Conservation (phyloP, 2,888 invertebrate genomes). For the Eupithecia abbreviata region DNA sequence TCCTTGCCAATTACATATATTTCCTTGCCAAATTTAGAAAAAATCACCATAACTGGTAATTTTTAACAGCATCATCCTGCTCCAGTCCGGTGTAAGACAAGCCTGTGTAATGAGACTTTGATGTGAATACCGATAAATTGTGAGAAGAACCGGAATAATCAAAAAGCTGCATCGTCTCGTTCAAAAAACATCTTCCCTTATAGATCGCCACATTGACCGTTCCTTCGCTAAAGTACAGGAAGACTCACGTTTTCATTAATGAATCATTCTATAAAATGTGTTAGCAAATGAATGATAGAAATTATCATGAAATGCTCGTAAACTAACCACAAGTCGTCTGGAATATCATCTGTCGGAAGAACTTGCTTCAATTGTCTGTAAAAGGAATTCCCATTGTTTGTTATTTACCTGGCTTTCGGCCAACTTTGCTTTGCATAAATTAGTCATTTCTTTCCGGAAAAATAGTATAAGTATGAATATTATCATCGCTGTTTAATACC, state of each 20-base stretch:
- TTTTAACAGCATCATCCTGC: not conserved
- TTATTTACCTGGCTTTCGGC: constrained; percentile 34
- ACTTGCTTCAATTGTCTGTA: constrained; percentile 7
- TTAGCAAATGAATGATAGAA: not conserved
- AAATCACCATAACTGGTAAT: too few relatives aligned
- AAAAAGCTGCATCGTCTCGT: not conserved
- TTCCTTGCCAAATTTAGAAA: not conserved
- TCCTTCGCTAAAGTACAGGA: not conserved
- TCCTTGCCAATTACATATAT: not conserved
- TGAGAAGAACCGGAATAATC: not conserved
- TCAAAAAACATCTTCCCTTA: not conserved
- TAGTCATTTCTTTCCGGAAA: constrained; percentile 44
- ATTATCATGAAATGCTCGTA: constrained; percentile 9
- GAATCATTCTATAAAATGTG: not conserved
- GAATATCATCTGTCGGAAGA: constrained; percentile 29
- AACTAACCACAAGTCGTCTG: constrained; percentile 22
- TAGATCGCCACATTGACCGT: not conserved
- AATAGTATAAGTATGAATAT: not conserved
- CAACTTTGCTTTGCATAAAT: constrained; percentile 37
- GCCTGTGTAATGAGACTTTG: not conserved
- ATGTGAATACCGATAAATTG: not conserved
- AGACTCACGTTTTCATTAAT: not conserved
- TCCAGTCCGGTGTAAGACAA: not conserved
- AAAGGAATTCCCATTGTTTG: constrained; percentile 38
- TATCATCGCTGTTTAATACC: not conserved